A percentile compares a stretch with the other conserved stretches of the same genome.
Conservation (phyloP, 2,888 invertebrate genomes). For the Melolontha melolontha region DNA sequence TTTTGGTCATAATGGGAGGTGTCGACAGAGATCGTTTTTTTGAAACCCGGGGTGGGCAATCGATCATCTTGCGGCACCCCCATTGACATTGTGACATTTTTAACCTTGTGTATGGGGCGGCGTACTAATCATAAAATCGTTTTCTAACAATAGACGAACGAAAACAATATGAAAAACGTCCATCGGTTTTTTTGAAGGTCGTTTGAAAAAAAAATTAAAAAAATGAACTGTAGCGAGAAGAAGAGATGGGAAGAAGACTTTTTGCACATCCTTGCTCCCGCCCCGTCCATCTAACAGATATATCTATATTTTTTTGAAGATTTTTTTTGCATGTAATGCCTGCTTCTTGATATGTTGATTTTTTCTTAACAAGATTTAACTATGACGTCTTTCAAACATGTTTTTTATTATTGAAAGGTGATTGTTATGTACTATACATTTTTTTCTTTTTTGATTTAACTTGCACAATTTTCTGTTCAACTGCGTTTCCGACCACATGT, state of each 20-base stretch:
- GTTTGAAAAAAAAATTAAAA: slow-evolving; percentile 68
- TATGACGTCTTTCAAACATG: slow-evolving; percentile 4
- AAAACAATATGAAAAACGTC: slow-evolving; percentile 64
- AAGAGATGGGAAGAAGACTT: slow-evolving; percentile 58
- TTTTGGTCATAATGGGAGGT: slow-evolving; percentile 63
- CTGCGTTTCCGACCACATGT: slow-evolving; percentile 68
- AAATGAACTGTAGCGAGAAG: slow-evolving; percentile 40
- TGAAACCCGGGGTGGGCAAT: slow-evolving; percentile 65
- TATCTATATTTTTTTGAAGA: slow-evolving; percentile 30
- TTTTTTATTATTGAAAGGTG: slow-evolving; percentile 16
- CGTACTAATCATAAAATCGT: slow-evolving; percentile 70
- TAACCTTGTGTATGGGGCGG: slow-evolving; percentile 88
- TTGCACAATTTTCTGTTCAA: slow-evolving; percentile 75
- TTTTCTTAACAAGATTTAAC: slow-evolving; percentile 8
- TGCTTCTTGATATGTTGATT: slow-evolving; percentile 73
- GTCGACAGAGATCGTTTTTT: slow-evolving; percentile 64
- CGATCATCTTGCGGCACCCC: slow-evolving; percentile 62
- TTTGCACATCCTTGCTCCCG: slow-evolving; percentile 77
- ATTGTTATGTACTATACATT: slow-evolving; percentile 27
- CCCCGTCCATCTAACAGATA: slow-evolving; percentile 66
- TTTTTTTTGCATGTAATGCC: slow-evolving; percentile 77
- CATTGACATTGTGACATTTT: slow-evolving; percentile 83
- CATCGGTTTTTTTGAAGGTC: slow-evolving; percentile 79
- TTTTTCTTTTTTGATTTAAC: slow-evolving; percentile 68
- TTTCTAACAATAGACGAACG: slow-evolving; percentile 63